These are phyloP conservation scores for Cheilosia variabilis DNA, from an alignment of 2,888 invertebrate genomes.

Conservation along the genomic window DNA sequence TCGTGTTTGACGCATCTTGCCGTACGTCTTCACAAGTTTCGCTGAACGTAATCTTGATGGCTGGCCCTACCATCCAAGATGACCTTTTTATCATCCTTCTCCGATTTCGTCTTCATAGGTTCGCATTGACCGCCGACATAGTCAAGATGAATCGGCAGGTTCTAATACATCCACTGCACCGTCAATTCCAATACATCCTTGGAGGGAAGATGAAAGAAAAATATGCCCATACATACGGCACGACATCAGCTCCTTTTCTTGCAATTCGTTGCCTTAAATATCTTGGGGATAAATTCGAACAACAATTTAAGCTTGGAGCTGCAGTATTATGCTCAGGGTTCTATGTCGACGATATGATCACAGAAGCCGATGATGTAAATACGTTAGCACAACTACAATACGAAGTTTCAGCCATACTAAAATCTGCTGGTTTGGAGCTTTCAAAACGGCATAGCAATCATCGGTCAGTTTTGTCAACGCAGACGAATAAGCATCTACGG, in stretches of 20 bases:
- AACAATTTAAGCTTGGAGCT: not conserved
- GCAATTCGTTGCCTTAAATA: slow-evolving; percentile 7
- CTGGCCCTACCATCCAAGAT: slow-evolving; percentile 55
- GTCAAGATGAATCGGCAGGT: slow-evolving; percentile 67
- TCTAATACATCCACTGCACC: not conserved
- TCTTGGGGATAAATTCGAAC: not conserved
- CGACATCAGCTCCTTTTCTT: slow-evolving; percentile 56
- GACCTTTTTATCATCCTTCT: slow-evolving; percentile 31
- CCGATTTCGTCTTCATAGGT: slow-evolving; percentile 23
- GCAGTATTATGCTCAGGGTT: not conserved
- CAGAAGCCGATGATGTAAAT: not conserved
- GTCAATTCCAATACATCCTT: slow-evolving; percentile 38
- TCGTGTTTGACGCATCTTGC: not conserved
- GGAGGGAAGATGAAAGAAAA: slow-evolving; percentile 16
- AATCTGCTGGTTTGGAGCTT: not conserved
- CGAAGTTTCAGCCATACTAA: not conserved
- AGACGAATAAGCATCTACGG: not conserved
- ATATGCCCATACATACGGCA: slow-evolving; percentile 41
- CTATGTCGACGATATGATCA: not conserved
- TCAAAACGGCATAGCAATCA: slow-evolving; percentile 70
- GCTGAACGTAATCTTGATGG: slow-evolving; percentile 3
- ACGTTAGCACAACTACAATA: not conserved
- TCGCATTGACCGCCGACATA: slow-evolving; percentile 56
- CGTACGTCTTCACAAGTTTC: slow-evolving; percentile 37
- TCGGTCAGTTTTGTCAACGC: slow-evolving; percentile 64